Base-by-base conservation (phyloP, 2,113 vertebrate genomes). In the Puntigrus tetrazona region DNA sequence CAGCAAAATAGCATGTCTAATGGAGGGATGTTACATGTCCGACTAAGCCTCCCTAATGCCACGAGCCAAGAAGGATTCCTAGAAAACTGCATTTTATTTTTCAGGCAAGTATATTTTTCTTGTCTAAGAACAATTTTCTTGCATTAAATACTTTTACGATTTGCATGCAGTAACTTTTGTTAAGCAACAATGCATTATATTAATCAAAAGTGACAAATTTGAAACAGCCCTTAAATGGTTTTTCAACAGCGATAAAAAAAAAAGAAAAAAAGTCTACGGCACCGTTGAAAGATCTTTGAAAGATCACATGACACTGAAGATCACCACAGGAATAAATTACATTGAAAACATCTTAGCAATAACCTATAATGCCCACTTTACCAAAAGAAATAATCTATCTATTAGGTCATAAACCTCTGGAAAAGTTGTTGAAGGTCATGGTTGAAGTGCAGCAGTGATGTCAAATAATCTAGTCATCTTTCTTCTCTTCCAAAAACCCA, bases 1-100 rank as follows among this genome's bases (percentile, higher is more conserved):
- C 41, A 11, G 38, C 41, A 65, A 80, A 80, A 80, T 14, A 67
- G 25, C 59, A 65, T 31, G 25, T 47, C 41, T 80, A 80, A 67
- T 80, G 41, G 78, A 67, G 59, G 59, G 59, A 45, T 65, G 59
- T 65, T 67, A 65, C 59, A 45, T 47, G 59, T 80, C 38, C 13
- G 9, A 65, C 25, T 80, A 65, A 80, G 38, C 27, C 78, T 79
- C 22, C 3, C 27, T 79, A 65, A 45, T 80, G 22, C 57, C 9
- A 43, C 5, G 38, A 80, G 59, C 78, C 4, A 25, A 43, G 38
- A 16, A 31, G 25, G 43, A 43, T 25, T 47, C 25, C 72, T 75
- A 50, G 43, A 75, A 75, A 47, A 47, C 5, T 1, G n/a, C 13
- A 29, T 47, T 47, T 47, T 73, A 45, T 25, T 47, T 38, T 78